phyloP scores from a whole-genome alignment of 1,140 invertebrate species.

The Dufourea novaeangliae region DNA sequence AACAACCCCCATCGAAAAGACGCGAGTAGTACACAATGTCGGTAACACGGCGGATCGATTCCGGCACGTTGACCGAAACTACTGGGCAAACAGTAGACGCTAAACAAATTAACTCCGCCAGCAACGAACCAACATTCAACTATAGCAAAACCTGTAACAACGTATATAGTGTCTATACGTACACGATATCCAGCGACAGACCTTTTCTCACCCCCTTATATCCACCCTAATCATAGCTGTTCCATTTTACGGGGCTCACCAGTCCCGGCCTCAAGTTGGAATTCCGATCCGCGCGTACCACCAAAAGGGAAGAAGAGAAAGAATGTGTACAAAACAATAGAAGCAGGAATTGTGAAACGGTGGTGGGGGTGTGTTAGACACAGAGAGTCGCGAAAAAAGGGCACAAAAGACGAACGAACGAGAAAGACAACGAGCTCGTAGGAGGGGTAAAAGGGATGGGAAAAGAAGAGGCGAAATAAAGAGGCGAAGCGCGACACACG shows the following conservation, averaged over 20 bases:
- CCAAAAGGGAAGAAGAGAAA: not conserved
- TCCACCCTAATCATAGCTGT: not conserved
- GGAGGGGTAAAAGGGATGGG: not conserved
- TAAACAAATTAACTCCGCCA: not conserved
- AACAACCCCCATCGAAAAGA: not conserved
- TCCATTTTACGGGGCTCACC: too few relatives aligned
- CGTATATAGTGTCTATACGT: not conserved
- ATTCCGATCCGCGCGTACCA: not conserved
- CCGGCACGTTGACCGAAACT: not conserved
- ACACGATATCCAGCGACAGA: not conserved
- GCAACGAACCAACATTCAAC: not conserved
- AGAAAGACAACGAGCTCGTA: not conserved
- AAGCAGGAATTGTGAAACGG: not conserved
- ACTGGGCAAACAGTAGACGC: not conserved
- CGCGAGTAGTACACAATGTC: not conserved
- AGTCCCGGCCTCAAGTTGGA: not conserved
- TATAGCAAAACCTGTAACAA: not conserved
- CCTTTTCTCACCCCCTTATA: not conserved
- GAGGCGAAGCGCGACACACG: constrained; percentile 24
- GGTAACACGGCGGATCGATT: not conserved
- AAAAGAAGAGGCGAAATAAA: constrained; percentile 4
- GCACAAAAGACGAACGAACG: not conserved
- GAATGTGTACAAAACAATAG: not conserved
- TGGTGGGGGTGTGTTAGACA: not conserved
- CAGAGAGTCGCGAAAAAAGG: not conserved